These are phyloP conservation scores for Nezara viridula DNA, from an alignment of 2,888 invertebrate species.

Conservation along the genomic window DNA sequence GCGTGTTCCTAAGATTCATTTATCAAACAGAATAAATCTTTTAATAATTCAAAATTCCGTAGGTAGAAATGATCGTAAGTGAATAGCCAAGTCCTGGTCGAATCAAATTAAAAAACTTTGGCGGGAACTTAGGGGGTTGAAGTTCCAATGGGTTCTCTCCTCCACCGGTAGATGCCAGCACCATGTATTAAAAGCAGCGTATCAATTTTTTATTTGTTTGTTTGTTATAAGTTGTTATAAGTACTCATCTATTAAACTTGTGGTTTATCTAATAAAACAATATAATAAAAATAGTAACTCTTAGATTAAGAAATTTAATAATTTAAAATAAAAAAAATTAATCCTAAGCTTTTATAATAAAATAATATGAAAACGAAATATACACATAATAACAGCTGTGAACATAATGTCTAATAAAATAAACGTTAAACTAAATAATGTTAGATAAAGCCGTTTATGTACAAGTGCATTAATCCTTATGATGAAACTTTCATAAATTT, in stretches of 20 bases:
- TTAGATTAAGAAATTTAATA: too few relatives aligned
- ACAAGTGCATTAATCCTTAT: too few relatives aligned
- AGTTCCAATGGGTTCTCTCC: background rate
- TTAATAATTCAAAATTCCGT: background rate
- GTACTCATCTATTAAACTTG: background rate
- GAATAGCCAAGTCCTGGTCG: background rate
- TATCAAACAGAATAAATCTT: background rate
- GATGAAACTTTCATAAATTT: too few relatives aligned
- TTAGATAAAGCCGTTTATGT: too few relatives aligned
- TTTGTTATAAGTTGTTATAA: background rate
- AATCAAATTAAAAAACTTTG: conserved; percentile 27
- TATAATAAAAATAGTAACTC: background rate
- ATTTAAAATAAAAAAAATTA: too few relatives aligned
- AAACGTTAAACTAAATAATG: too few relatives aligned
- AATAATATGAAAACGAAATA: too few relatives aligned
- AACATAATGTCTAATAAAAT: too few relatives aligned
- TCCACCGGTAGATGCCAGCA: conserved; percentile 1
- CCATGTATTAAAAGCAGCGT: background rate
- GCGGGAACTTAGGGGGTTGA: background rate
- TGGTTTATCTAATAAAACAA: background rate
- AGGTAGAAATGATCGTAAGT: background rate
- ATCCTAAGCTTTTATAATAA: too few relatives aligned
- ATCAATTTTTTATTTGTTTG: background rate
- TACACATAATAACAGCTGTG: too few relatives aligned
- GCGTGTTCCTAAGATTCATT: background rate